Evolutionary conservation across 1,140 invertebrate genomes (phyloP), one percentile per base, ranked within the genome.

Genomic region (Vollenhovia emeryi): DNA sequence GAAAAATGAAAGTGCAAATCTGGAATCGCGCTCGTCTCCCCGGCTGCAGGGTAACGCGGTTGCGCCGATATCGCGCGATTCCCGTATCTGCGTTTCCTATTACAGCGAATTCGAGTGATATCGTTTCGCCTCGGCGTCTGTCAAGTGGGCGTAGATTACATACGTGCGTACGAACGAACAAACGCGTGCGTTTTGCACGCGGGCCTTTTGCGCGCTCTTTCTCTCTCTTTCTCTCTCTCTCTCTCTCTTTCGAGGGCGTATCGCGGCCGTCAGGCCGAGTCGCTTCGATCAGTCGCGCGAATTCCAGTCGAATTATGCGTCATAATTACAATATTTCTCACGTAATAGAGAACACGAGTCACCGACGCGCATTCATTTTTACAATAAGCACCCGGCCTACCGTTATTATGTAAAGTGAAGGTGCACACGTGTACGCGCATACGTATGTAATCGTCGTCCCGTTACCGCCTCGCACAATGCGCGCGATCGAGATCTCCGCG

Each of bases 141-240:
- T 89, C 87, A 71, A 78, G 83, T 89, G 69, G 87, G 87, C 87
- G 87, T 89, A n/a, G n/a, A n/a, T n/a, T n/a, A n/a, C n/a, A n/a
- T n/a, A 68, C 36, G 8, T 21, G 6, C 21, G 13, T 9, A 18
- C 18, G 24, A 36, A 24, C 13, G 30, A 3, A 64, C 8, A 18
- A 40, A 36, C 50, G 40, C 18, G 18, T n/a, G 27, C 48, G 21
- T 79, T 79, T 71, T 57, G 24, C 64, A 43, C n/a, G 45, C 18
- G 33, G 18, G 21, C 15, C 45, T 55, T 71, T 69, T 43, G 66
- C 45, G 36, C 40, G 1, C 57, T 7, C 21, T 55, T n/a, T n/a
- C n/a, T n/a, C n/a, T n/a, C n/a, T n/a, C n/a, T n/a, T n/a, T n/a
- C n/a, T n/a, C n/a, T n/a, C n/a, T n/a, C n/a, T n/a, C n/a, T n/a